These are phyloP conservation scores for Paralinhomoeus sp. DNA, from an alignment of 2,888 invertebrate species.

Conservation along the genomic window DNA sequence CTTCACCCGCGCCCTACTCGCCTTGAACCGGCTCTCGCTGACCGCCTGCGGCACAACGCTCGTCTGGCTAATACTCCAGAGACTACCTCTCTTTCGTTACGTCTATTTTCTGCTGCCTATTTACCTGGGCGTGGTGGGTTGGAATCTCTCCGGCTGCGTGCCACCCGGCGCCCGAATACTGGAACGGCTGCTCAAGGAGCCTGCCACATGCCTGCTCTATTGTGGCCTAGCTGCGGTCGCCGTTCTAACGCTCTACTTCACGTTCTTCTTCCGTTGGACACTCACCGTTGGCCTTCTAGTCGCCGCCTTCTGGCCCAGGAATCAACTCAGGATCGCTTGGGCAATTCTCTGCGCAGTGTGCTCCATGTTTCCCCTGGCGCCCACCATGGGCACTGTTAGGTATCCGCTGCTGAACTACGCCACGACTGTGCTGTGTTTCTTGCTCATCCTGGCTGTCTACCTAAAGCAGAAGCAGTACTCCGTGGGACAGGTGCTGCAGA, in stretches of 20 bases:
- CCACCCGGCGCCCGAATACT: too few species aligned
- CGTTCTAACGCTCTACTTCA: neutral
- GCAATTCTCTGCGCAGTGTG: slow-evolving; percentile 8
- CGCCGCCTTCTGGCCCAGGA: too few species aligned
- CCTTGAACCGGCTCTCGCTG: neutral
- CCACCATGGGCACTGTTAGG: slow-evolving; percentile 46
- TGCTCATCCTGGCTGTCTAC: too few species aligned
- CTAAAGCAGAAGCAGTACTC: too few species aligned
- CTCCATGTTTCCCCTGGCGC: slow-evolving; percentile 48
- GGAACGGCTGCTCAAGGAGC: too few species aligned
- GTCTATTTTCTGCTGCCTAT: slow-evolving; percentile 14
- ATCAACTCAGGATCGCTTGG: slow-evolving; percentile 6
- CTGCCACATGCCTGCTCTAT: too few species aligned
- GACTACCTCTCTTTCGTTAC: slow-evolving; percentile 9
- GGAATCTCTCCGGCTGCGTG: too few species aligned
- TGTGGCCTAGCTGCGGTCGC: too few species aligned
- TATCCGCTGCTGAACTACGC: slow-evolving; percentile 10
- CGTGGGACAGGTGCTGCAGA: too few species aligned
- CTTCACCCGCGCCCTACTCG: too few species aligned
- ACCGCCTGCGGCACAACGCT: neutral
- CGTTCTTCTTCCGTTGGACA: neutral
- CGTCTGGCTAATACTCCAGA: slow-evolving; percentile 6
- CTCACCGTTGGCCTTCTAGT: too few species aligned
- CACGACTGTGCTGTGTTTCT: slow-evolving; percentile 1
- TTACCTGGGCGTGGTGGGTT: slow-evolving; percentile 9